Evolutionary conservation across 2,797 vertebrate species (phyloP), one percentile per base, ranked within the genome.

Genomic region (Menidia menidia): DNA sequence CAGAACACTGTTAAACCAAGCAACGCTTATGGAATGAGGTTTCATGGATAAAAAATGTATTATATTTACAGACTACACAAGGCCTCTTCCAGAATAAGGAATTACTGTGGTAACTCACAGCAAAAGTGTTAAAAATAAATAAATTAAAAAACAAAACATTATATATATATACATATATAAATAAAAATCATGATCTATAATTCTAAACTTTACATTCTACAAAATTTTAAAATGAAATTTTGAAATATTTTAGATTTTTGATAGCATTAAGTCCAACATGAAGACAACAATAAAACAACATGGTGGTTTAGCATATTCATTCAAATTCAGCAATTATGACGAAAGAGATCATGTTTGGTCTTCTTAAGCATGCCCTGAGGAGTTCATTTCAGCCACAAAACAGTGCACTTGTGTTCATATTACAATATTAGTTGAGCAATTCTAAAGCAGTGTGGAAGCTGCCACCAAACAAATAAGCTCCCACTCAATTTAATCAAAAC

Each of bases 401-500:
- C 2, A 53, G 56, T 10, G n/a, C 8, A n/a, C 16, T 0, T 31
- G 41, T 31, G 15, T 43, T 35, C 5, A 5, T 19, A 43, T 55
- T 64, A 50, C 39, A 54, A 59, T 64, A n/a, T 51, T 56, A 39
- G 47, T 33, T 7, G 3, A 63, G 53, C 8, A 59, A 19, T 60
- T 73, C 60, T 45, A 62, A 65, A 32, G n/a, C 14, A 31, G 4
- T 56, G 25, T 58, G 53, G 52, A 45, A 66, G 47, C 53, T 53
- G 41, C 57, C 47, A 71, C 59, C 52, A 59, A 67, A 33, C 50
- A 81, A 77, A 80, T 58, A 78, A 75, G 50, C 51, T 43, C 16
- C 16, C 0, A 39, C 48, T 56, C 54, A 60, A 81, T 66, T 71
- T 48, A 80, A 81, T 85, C 63, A 75, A 82, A 84, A 72, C 73